phyloP scores from a whole-genome alignment of 2,113 vertebrate genomes.

The Sitta europaea region DNA sequence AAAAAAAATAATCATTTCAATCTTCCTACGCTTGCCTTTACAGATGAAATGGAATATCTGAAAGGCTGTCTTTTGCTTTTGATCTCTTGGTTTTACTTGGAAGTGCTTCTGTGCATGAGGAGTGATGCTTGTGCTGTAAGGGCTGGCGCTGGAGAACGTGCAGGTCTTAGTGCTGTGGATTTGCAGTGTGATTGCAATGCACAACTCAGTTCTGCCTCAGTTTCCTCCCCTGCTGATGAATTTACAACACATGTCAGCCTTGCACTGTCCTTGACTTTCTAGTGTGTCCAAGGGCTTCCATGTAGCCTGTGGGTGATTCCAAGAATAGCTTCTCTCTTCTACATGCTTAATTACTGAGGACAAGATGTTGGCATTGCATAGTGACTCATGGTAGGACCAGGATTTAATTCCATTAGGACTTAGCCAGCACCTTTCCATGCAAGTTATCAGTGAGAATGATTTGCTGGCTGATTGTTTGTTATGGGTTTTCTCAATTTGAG shows the following conservation, averaged over 20 bases:
- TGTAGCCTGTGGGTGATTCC: background rate
- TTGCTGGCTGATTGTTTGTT: background rate
- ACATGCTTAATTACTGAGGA: background rate
- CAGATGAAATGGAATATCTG: constrained; percentile 28
- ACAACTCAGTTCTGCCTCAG: background rate
- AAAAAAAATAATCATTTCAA: constrained; percentile 16
- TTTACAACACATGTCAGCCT: background rate
- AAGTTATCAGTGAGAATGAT: background rate
- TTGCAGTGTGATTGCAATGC: background rate
- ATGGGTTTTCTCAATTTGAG: background rate
- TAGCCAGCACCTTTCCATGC: background rate
- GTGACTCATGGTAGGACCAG: background rate
- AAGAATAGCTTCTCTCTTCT: background rate
- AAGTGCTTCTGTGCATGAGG: background rate
- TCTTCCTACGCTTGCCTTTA: background rate
- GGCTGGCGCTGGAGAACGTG: background rate
- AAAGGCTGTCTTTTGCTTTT: constrained; percentile 39
- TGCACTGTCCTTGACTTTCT: background rate
- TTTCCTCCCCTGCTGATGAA: background rate
- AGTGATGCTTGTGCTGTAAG: background rate
- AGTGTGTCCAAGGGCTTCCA: background rate
- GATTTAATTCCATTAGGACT: background rate
- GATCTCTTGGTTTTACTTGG: background rate
- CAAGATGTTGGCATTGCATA: background rate
- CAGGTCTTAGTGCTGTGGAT: background rate